Conservation (phyloP, 2,797 vertebrate genomes). For the Florisuga fusca region DNA sequence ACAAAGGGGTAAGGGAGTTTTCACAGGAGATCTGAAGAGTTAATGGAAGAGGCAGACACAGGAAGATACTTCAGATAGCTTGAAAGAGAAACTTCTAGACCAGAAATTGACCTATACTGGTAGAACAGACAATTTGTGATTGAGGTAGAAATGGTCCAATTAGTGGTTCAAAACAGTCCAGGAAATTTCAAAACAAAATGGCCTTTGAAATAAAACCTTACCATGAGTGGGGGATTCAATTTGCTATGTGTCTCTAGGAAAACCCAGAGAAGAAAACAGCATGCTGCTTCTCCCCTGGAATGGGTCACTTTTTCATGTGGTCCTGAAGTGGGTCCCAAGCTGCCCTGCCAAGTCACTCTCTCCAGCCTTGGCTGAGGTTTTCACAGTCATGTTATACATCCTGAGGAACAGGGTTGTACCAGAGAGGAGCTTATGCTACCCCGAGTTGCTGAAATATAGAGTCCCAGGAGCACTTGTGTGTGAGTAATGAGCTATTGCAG, state of each 20-base stretch:
- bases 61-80: neutral
- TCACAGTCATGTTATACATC: neutral
- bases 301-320: neutral
- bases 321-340: neutral
- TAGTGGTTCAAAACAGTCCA: neutral
- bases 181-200: neutral
- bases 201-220: neutral
- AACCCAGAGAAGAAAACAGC: neutral
- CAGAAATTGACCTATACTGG: neutral
- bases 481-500: constrained; percentile 1
- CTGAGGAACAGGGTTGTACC: neutral
- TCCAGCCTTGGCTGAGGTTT: neutral
- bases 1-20: neutral
- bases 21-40: neutral
- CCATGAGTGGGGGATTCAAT: neutral
- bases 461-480: neutral
- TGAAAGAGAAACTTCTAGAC: neutral
- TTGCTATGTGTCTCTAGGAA: neutral
- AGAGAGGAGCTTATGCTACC: neutral
- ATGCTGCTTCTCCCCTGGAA: neutral
- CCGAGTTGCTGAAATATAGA: neutral
- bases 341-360: neutral
- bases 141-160: neutral
- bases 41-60: neutral
- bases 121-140: neutral